Base-by-base conservation (phyloP, 2,888 invertebrate species). In the Fragum whitleyi region DNA sequence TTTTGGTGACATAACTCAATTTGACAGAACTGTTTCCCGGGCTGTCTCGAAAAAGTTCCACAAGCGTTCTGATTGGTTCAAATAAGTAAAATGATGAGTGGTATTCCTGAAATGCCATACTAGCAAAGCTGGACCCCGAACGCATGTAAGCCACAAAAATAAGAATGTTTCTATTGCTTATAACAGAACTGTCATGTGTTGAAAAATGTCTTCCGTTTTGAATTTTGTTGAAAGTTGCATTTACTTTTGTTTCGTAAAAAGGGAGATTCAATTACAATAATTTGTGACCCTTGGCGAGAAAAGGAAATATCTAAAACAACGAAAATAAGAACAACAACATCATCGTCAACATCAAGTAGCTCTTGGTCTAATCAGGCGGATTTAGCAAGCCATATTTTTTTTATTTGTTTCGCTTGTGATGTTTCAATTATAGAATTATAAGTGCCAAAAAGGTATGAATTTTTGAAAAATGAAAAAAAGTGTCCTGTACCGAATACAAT, bases 301-400 rank as follows among this genome's bases (percentile, higher is more conserved):
- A 6, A 39, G 14, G 7, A 39, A 55, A 55, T 19, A 55, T 11
- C 55, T 11, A 55, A 7, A 55, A 55, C 55, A 55, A 55, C 55
- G 19, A 55, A 7, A 55, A 55, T 19, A 55, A 55, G 9, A 55
- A 55, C 55, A 55, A 55, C 55, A 55, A 55, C 55, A 55, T 11
- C 55, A 55, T 11, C 55, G 19, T 11, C 55, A 55, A 55, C 55
- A 55, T 11, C 55, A 55, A n/a, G n/a, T n/a, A n/a, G n/a, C n/a
- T n/a, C n/a, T n/a, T n/a, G n/a, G n/a, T n/a, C n/a, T n/a, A n/a
- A n/a, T n/a, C n/a, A n/a, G n/a, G n/a, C n/a, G n/a, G n/a, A n/a
- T n/a, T n/a, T n/a, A n/a, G n/a, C n/a, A n/a, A n/a, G n/a, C n/a
- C n/a, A n/a, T n/a, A n/a, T n/a, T n/a, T n/a, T n/a, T n/a, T n/a